Conservation (phyloP, 2,113 vertebrate genomes). For the Sclerurus mexicanus region DNA sequence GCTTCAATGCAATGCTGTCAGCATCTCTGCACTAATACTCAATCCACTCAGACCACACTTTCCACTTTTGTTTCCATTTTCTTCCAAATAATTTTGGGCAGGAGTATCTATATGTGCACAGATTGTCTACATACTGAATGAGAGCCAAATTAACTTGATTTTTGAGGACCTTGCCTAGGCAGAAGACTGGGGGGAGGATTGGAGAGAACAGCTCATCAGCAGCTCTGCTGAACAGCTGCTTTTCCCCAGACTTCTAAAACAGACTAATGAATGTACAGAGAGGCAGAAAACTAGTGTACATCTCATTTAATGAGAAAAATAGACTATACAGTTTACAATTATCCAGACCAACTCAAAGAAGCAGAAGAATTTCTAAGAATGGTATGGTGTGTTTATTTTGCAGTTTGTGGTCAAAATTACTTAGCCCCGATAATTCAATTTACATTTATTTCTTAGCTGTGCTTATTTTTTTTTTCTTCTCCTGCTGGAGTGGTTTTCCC, state of each 20-base stretch:
- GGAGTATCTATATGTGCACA: background rate
- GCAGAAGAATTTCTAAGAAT: background rate
- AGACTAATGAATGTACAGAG: background rate
- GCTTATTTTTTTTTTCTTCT: background rate
- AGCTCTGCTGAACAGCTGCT: background rate
- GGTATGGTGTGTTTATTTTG: background rate
- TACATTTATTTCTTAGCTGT: slow-evolving; percentile 34
- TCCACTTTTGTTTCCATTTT: background rate
- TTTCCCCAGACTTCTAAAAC: background rate
- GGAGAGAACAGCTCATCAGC: background rate
- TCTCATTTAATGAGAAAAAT: background rate
- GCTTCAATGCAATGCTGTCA: background rate
- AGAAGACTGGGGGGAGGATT: background rate
- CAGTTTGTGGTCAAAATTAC: background rate
- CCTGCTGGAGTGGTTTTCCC: background rate
- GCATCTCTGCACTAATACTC: background rate
- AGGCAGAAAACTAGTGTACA: background rate
- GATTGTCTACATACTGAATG: background rate
- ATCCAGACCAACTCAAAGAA: background rate
- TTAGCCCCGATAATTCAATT: slow-evolving; percentile 20
- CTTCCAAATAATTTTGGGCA: background rate
- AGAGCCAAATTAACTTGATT: background rate
- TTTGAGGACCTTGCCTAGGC: background rate
- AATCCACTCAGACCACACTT: background rate
- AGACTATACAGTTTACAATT: background rate